Percentiles rank a stretch among this genome's conserved stretches.
Evolutionary conservation across 2,113 vertebrate genomes (phyloP).

Genomic region (Azemiops feae): DNA sequence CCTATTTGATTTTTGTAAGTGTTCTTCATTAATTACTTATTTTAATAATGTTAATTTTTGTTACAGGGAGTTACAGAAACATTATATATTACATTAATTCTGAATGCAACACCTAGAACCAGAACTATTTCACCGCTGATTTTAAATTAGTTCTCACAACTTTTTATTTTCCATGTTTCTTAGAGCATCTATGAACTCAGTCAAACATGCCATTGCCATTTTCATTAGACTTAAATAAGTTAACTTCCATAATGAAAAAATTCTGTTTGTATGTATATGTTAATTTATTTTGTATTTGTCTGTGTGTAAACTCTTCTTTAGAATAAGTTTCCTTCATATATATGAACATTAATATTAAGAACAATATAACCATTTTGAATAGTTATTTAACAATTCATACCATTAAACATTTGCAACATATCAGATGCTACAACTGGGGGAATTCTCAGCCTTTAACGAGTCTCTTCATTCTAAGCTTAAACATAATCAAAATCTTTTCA

Average conservation of each 20-base stretch:
- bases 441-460: neutral
- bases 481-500: slow-evolving; percentile 43
- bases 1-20: neutral
- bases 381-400: neutral
- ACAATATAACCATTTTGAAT: neutral
- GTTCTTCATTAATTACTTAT: neutral
- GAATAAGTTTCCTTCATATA: neutral
- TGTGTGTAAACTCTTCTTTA: neutral
- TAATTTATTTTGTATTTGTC: neutral
- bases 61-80: neutral
- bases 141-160: neutral
- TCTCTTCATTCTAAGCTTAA: slow-evolving; percentile 38
- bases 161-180: neutral
- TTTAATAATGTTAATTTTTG: neutral
- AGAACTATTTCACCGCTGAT: neutral
- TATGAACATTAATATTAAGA: neutral
- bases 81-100: neutral
- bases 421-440: slow-evolving; percentile 16
- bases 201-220: neutral
- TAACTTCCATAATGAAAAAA: neutral
- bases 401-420: slow-evolving; percentile 10
- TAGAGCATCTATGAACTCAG: neutral
- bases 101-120: neutral
- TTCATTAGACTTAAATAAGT: neutral
- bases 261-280: neutral